Evolutionary conservation across 2,113 vertebrate species (phyloP), one percentile per base, ranked within the genome.

Genomic region (Acanthochromis polyacanthus): DNA sequence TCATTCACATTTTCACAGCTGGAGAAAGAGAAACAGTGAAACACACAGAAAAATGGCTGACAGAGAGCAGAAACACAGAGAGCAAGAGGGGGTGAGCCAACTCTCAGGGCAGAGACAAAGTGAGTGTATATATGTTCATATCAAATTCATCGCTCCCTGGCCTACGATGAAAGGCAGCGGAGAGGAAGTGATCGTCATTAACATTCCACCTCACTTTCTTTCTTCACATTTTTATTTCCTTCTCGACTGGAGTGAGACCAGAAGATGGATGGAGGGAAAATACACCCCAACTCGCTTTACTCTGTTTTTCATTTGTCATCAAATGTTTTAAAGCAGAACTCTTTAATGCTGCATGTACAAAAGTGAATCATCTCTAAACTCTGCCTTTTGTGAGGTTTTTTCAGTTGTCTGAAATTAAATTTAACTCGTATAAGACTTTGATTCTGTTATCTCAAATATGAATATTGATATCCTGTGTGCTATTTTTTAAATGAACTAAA

Each of bases 141-240:
- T 95, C 91, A 93, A 87, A 89, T 93, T 90, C 88, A 90, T 88
- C 82, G 80, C 90, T 93, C 93, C 93, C 95, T 93, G 90, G 91
- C 91, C 88, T 71, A 77, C 75, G 89, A 95, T 95, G 91, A 96
- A 94, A 95, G 91, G 81, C 83, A 89, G 84, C 87, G 71, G 91
- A 75, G 86, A 79, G 25, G 82, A 87, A 85, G 40, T 86, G 75
- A 93, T 32, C 1, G 22, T 83, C 91, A 88, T 95, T 93, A 95
- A 94, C 93, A 94, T 94, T 95, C 94, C 87, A 71, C 80, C 55
- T 91, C 88, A 81, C 67, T 89, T 82, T 91, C 88, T 94, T 92
- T 91, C 90, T 93, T 94, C 93, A 81, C 89, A 84, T 93, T 92
- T 94, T 94, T 93, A 94, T 95, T 95, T 95, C 88, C 83, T 94